A percentile compares a stretch with the other conserved stretches of the same genome.
These are phyloP conservation scores for Zoanthus solanderi DNA, from an alignment of 92 coral and sea anemone genomes.

Conservation along the genomic window DNA sequence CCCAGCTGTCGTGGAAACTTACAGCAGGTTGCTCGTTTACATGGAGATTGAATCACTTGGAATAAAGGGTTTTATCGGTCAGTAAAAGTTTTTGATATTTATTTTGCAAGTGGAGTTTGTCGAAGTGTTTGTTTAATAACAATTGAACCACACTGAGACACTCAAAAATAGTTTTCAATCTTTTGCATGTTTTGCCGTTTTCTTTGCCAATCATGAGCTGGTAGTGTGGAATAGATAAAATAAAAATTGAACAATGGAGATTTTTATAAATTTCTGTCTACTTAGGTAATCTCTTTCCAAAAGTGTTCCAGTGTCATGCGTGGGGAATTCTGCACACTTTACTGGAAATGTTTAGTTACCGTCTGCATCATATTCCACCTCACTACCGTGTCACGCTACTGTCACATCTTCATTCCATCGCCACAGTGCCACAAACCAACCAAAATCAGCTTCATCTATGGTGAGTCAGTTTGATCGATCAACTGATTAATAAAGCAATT, in stretches of 20 bases:
- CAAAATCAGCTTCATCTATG: slow-evolving; percentile 97
- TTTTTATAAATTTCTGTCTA: background rate
- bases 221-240: too few species aligned
- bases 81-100: slow-evolving; percentile 20
- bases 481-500: background rate
- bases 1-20: slow-evolving; percentile 94
- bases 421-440: slow-evolving; percentile 95
- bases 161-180: too few species aligned
- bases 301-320: slow-evolving; percentile 91
- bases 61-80: slow-evolving; percentile 88
- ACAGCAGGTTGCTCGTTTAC: slow-evolving; percentile 93
- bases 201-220: too few species aligned
- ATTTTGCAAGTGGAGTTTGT: background rate
- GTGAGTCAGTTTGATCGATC: slow-evolving; percentile 55
- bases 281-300: slow-evolving; percentile 86
- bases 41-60: slow-evolving; percentile 96
- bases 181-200: too few species aligned
- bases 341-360: slow-evolving; percentile 96
- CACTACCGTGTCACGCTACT: slow-evolving; percentile 91
- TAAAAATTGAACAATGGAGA: too few species aligned
- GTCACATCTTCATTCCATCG: slow-evolving; percentile 95
- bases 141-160: too few species aligned
- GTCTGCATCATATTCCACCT: slow-evolving; percentile 92
- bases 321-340: slow-evolving; percentile 98
- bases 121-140: too few species aligned